Percentiles rank a stretch among this genome's conserved stretches.
These are phyloP conservation scores for Molossus alvarezi DNA, from an alignment of 2,797 vertebrate genomes.

Conservation along the genomic window DNA sequence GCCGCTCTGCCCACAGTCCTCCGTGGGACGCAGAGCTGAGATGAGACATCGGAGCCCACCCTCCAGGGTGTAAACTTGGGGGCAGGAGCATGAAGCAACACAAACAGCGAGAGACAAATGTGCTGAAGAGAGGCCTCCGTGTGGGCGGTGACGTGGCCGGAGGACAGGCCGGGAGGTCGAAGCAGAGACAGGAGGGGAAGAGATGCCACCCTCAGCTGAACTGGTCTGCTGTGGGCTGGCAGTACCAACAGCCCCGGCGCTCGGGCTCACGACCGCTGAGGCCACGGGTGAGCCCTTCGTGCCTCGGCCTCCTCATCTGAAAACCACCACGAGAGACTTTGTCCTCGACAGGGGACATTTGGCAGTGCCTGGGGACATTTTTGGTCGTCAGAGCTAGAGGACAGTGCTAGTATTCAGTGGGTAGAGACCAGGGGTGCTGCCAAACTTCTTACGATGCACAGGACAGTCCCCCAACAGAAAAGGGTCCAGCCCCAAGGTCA, in stretches of 20 bases:
- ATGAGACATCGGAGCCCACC: fast-evolving
- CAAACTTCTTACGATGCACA: fast-evolving
- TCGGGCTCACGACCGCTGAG: fast-evolving
- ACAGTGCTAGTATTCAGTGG: background rate
- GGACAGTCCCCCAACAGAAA: background rate
- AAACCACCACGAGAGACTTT: background rate
- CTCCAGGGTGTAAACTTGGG: background rate
- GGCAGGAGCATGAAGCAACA: fast-evolving
- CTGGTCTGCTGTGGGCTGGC: background rate
- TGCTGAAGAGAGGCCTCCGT: fast-evolving
- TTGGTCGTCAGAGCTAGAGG: background rate
- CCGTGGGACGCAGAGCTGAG: background rate
- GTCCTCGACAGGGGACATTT: background rate
- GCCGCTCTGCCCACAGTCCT: too few species aligned
- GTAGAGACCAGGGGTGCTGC: background rate
- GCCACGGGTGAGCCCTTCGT: too few species aligned
- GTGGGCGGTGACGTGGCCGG: background rate
- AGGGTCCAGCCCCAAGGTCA: fast-evolving
- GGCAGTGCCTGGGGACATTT: background rate
- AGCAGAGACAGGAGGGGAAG: background rate
- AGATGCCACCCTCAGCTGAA: fast-evolving
- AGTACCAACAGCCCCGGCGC: fast-evolving
- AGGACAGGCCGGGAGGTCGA: background rate
- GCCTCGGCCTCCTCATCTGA: background rate
- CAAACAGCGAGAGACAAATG: fast-evolving